phyloP scores from a whole-genome alignment of 2,888 invertebrate species.

The Lepidochitona cinerea region DNA sequence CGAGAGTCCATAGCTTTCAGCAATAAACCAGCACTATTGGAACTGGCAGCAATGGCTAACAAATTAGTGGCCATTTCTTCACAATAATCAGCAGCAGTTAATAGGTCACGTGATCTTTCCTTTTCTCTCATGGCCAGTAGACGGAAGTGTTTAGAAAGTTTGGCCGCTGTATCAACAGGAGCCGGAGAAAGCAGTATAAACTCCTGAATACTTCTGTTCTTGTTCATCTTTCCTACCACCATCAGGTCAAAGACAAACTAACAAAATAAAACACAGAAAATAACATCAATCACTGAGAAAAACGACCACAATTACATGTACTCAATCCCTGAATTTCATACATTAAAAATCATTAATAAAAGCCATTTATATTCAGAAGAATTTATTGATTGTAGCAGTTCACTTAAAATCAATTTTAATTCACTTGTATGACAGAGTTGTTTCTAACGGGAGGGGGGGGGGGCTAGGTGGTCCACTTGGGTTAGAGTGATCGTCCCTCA shows the following conservation, averaged over 20 bases:
- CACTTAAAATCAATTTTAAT: too few relatives aligned
- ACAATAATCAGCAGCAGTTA: slow-evolving; percentile 95
- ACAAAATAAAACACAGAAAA: slow-evolving; percentile 31
- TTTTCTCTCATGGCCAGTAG: slow-evolving; percentile 94
- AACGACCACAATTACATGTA: too few relatives aligned
- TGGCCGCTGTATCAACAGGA: slow-evolving; percentile 98
- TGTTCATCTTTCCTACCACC: slow-evolving; percentile 93
- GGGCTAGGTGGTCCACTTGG: too few relatives aligned
- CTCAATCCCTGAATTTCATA: too few relatives aligned
- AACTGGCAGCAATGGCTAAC: slow-evolving; percentile 91
- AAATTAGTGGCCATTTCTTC: slow-evolving; percentile 98
- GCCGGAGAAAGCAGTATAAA: slow-evolving; percentile 99
- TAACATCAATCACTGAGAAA: not conserved
- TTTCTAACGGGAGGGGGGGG: too few relatives aligned
- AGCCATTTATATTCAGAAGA: too few relatives aligned
- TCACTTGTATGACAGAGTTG: too few relatives aligned
- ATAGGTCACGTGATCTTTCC: slow-evolving; percentile 96
- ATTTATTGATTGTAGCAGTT: too few relatives aligned
- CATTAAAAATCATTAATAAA: too few relatives aligned
- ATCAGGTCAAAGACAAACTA: slow-evolving; percentile 97
- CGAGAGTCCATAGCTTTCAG: slow-evolving; percentile 95
- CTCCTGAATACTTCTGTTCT: slow-evolving; percentile 96
- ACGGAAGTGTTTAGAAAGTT: slow-evolving; percentile 84
- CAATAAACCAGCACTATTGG: slow-evolving; percentile 94
- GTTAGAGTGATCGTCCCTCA: too few relatives aligned